phyloP scores from a whole-genome alignment of 2,113 vertebrate genomes.

The Gymnogyps californianus region DNA sequence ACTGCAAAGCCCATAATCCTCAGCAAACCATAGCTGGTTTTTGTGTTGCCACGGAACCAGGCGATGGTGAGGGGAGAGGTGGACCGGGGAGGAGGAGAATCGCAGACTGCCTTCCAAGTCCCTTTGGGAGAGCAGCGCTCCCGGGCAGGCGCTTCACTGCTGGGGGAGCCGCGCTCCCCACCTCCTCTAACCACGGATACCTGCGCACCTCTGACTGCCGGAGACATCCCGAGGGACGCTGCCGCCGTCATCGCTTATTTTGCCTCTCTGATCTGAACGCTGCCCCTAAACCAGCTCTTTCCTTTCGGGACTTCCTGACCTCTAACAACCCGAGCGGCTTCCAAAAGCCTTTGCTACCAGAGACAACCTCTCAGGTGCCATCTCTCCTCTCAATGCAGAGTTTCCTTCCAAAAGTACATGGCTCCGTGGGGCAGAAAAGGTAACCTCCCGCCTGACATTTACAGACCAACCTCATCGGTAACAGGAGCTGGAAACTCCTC shows the following conservation, averaged over 20 bases:
- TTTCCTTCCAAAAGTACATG: background rate
- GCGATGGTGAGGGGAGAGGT: background rate
- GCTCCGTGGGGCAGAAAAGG: background rate
- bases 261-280: background rate
- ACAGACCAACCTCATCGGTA: background rate
- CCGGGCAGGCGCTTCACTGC: background rate
- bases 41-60: background rate
- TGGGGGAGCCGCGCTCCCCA: fast-evolving
- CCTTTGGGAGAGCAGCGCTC: background rate
- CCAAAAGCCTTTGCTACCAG: background rate
- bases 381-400: background rate
- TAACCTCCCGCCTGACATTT: background rate
- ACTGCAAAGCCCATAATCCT: background rate
- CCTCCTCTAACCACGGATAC: fast-evolving
- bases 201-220: fast-evolving
- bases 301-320: background rate
- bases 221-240: background rate
- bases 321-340: background rate
- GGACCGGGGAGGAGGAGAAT: background rate
- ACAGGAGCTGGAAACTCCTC: background rate
- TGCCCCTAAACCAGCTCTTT: background rate
- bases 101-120: background rate
- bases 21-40: background rate
- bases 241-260: fast-evolving
- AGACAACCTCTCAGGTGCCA: background rate